Conservation (phyloP, 1,140 invertebrate genomes). For the Drosophila elegans region DNA sequence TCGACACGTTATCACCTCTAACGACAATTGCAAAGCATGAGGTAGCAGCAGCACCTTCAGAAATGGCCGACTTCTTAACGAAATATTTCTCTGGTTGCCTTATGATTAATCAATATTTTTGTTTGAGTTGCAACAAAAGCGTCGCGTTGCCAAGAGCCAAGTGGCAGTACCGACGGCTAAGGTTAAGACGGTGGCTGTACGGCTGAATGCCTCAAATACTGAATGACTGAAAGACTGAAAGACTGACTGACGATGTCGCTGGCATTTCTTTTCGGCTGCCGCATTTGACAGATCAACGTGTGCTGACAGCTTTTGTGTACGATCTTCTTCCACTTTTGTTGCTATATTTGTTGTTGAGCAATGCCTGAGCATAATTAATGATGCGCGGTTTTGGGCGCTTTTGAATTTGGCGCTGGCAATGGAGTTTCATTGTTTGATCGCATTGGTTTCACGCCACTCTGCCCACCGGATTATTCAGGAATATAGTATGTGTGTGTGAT, state of each 20-base stretch:
- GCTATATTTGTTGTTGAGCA: slow-evolving; percentile 52
- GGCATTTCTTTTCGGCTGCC: slow-evolving; percentile 69
- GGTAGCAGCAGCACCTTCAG: slow-evolving; percentile 27
- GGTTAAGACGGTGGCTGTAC: slow-evolving; percentile 22
- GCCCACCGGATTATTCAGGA: slow-evolving; percentile 24
- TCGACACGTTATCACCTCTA: slow-evolving; percentile 8
- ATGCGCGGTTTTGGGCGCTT: slow-evolving; percentile 76
- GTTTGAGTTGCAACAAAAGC: slow-evolving; percentile 79
- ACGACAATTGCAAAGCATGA: slow-evolving; percentile 5
- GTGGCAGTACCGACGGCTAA: slow-evolving; percentile 44
- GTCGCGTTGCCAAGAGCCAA: slow-evolving; percentile 53
- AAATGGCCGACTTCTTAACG: slow-evolving; percentile 62
- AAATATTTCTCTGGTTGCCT: slow-evolving; percentile 44
- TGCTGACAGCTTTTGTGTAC: slow-evolving; percentile 77
- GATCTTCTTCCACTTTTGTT: slow-evolving; percentile 46
- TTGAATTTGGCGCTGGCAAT: slow-evolving; percentile 73
- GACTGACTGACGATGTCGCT: slow-evolving; percentile 42
- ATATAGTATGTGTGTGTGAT: slow-evolving; percentile 17
- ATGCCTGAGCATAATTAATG: slow-evolving; percentile 81
- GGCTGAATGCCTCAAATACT: slow-evolving; percentile 11
- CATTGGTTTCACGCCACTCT: slow-evolving; percentile 74
- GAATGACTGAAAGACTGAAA: slow-evolving; percentile 11
- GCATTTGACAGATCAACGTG: slow-evolving; percentile 81
- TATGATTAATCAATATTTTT: slow-evolving; percentile 81
- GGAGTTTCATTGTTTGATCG: slow-evolving; percentile 67